A percentile compares a stretch with the other conserved stretches of the same genome.
phyloP scores from a whole-genome alignment of 1,140 invertebrate genomes.

The Neuroterus valhalla region DNA sequence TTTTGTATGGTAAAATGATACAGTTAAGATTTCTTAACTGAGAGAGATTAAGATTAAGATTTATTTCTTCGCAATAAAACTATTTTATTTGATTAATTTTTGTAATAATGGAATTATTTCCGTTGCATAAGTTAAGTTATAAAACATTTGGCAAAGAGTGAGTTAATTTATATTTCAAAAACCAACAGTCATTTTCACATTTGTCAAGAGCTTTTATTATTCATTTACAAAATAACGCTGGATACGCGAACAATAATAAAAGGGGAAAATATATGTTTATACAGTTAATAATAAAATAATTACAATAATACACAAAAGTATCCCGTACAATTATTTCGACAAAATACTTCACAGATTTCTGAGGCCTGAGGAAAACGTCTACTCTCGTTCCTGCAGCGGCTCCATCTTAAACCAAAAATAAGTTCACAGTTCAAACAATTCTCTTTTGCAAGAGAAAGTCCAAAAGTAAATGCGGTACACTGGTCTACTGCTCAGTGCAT shows the following conservation, averaged over 20 bases:
- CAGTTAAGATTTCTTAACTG: too few species aligned
- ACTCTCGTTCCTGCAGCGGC: neutral
- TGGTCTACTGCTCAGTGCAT: neutral
- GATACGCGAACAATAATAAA: slow-evolving; percentile 62
- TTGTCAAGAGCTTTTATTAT: slow-evolving; percentile 66
- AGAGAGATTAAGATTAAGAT: too few species aligned
- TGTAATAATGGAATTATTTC: too few species aligned
- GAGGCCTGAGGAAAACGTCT: slow-evolving; percentile 20
- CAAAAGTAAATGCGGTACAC: neutral
- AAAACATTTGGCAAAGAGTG: too few species aligned
- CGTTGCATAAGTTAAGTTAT: too few species aligned
- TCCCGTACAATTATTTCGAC: slow-evolving; percentile 23
- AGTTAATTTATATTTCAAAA: neutral
- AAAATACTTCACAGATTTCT: slow-evolving; percentile 23
- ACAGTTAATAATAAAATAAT: slow-evolving; percentile 47
- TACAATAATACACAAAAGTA: slow-evolving; percentile 42
- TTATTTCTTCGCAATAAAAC: too few species aligned
- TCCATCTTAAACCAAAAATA: slow-evolving; percentile 8
- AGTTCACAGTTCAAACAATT: neutral
- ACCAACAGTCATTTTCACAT: slow-evolving; percentile 29
- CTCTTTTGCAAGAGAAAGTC: neutral
- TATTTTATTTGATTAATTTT: neutral
- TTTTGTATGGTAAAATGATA: too few species aligned
- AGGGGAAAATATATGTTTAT: slow-evolving; percentile 44
- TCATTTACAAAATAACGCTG: slow-evolving; percentile 68